These are phyloP conservation scores for Pangasius macronema DNA, from an alignment of 2,797 vertebrate species.

Conservation along the genomic window DNA sequence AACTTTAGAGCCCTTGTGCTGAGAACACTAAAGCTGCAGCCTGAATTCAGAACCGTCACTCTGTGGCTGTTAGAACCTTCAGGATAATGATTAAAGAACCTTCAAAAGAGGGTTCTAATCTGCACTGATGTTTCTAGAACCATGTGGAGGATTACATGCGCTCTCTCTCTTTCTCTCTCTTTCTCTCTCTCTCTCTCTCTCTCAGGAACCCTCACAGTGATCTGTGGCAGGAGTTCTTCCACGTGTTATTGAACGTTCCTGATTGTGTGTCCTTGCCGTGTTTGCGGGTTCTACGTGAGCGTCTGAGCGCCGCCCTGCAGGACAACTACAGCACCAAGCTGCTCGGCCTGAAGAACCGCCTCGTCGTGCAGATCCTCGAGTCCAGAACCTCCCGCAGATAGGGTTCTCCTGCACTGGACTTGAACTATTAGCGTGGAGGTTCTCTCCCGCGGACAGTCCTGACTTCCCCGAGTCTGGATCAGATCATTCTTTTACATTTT, in stretches of 20 bases:
- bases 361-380: conserved; percentile 85
- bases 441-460: not conserved
- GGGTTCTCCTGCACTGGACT: conserved; percentile 5
- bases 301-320: conserved; percentile 72
- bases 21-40: no score
- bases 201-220: conserved; percentile 83
- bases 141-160: not conserved
- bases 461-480: no score
- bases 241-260: conserved; percentile 83
- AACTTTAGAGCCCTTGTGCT: no score
- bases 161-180: not conserved
- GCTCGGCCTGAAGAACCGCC: conserved; percentile 77
- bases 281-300: conserved; percentile 71
- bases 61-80: no score
- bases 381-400: conserved; percentile 74
- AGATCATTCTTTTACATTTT: not conserved
- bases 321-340: conserved; percentile 79
- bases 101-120: not conserved
- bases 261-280: conserved; percentile 73
- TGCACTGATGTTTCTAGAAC: not conserved
- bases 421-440: not conserved
- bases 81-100: not conserved
- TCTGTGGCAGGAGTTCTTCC: conserved; percentile 88
- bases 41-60: no score
- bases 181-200: not conserved